phyloP scores from a whole-genome alignment of 2,888 invertebrate species.

The Andricus quercusramuli region DNA sequence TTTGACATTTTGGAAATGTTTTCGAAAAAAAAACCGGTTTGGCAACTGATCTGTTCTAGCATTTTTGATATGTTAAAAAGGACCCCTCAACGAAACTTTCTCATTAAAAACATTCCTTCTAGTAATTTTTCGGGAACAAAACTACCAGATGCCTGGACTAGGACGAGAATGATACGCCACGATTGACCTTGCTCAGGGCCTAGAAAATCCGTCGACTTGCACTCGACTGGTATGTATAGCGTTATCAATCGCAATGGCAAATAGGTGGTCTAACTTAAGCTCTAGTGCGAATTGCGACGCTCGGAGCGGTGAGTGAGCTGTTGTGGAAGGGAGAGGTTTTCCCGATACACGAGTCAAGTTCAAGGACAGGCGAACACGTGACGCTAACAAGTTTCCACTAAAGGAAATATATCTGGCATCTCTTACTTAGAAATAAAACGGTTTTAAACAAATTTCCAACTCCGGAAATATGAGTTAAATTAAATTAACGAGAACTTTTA shows the following conservation, averaged over 20 bases:
- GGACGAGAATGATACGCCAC: background rate
- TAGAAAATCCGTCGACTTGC: conserved; percentile 9
- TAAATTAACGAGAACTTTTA: too few relatives aligned
- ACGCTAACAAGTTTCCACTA: background rate
- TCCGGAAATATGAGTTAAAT: too few relatives aligned
- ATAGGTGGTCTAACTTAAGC: conserved; percentile 11
- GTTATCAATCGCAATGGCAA: conserved; percentile 29
- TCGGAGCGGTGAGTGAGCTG: background rate
- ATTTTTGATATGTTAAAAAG: too few relatives aligned
- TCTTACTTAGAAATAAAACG: too few relatives aligned
- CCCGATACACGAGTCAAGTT: conserved; percentile 40
- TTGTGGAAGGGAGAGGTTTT: conserved; percentile 25
- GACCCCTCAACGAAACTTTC: too few relatives aligned
- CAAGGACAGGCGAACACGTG: conserved; percentile 22
- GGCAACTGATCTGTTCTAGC: too few relatives aligned
- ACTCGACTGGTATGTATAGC: background rate
- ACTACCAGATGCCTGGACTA: too few relatives aligned
- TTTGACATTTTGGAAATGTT: too few relatives aligned
- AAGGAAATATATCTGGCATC: background rate
- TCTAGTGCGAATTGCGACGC: conserved; percentile 8
- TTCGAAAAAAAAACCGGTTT: too few relatives aligned
- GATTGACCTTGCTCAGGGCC: conserved; percentile 23
- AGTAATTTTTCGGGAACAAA: too few relatives aligned
- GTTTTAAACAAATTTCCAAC: too few relatives aligned
- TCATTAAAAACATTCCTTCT: too few relatives aligned